Conservation (phyloP, 2,113 vertebrate species). For the Aramus guarauna region DNA sequence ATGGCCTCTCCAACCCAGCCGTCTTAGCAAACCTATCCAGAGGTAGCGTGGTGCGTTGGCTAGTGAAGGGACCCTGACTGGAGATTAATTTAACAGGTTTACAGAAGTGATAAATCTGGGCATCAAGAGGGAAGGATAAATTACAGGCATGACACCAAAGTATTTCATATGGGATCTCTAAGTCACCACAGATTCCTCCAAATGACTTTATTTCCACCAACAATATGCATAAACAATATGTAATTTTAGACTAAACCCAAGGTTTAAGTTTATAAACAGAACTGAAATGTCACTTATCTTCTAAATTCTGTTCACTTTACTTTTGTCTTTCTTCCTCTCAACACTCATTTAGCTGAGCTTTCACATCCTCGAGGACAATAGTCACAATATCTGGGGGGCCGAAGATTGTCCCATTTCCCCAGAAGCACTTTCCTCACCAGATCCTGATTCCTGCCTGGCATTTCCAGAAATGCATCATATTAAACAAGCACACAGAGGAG, state of each 20-base stretch:
- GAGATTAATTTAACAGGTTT: background rate
- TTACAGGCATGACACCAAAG: background rate
- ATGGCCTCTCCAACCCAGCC: background rate
- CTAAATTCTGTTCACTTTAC: background rate
- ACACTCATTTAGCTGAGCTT: background rate
- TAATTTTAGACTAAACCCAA: background rate
- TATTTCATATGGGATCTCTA: background rate
- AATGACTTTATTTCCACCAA: background rate
- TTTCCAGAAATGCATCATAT: background rate
- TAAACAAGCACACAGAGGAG: background rate
- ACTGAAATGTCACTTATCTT: background rate
- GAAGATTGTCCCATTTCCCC: background rate
- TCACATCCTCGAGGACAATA: background rate
- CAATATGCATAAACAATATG: background rate
- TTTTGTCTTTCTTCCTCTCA: background rate
- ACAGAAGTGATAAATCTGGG: background rate
- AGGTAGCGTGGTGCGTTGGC: fast-evolving
- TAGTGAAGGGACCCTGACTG: background rate
- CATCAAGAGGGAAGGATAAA: background rate
- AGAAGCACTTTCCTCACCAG: background rate
- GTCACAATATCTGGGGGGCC: background rate
- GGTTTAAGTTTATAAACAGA: background rate
- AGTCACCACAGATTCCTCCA: background rate
- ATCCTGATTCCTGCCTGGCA: background rate
- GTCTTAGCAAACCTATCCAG: background rate